phyloP scores from a whole-genome alignment of 2,797 vertebrate species.

The Sciurus vulgaris region DNA sequence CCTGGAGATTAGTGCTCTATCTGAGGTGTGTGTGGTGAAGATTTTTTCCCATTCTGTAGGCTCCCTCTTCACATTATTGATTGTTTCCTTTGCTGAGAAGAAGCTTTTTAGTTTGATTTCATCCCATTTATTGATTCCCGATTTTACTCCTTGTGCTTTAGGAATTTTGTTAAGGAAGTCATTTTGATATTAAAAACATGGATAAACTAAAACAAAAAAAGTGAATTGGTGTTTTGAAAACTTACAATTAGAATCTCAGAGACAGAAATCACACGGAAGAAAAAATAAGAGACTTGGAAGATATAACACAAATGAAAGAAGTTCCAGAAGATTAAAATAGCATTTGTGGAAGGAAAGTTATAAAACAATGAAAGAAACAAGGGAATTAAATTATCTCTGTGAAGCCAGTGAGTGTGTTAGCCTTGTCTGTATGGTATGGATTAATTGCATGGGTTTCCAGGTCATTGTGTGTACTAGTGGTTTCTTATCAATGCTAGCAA shows the following conservation, averaged over 20 bases:
- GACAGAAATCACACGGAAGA: neutral
- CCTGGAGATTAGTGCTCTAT: too few relatives aligned
- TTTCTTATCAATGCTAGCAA: neutral
- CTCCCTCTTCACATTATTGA: too few relatives aligned
- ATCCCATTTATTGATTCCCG: too few relatives aligned
- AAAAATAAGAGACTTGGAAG: neutral
- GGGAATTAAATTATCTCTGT: neutral
- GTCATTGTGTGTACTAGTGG: neutral
- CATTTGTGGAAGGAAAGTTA: neutral
- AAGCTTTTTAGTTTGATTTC: too few relatives aligned
- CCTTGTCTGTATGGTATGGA: neutral
- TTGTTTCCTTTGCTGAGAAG: too few relatives aligned
- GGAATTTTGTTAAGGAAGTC: too few relatives aligned
- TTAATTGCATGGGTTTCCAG: neutral
- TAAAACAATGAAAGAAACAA: neutral
- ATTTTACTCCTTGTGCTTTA: too few relatives aligned
- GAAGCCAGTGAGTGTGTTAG: too few relatives aligned
- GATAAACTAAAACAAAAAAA: neutral
- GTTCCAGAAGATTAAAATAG: neutral
- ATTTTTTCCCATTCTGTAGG: too few relatives aligned
- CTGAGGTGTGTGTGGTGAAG: too few relatives aligned
- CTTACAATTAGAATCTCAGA: neutral
- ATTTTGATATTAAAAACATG: neutral
- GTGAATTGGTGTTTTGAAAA: neutral
- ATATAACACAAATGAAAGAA: neutral